phyloP scores from a whole-genome alignment of 2,888 invertebrate species.

The Prosopocoilus inquinatus region DNA sequence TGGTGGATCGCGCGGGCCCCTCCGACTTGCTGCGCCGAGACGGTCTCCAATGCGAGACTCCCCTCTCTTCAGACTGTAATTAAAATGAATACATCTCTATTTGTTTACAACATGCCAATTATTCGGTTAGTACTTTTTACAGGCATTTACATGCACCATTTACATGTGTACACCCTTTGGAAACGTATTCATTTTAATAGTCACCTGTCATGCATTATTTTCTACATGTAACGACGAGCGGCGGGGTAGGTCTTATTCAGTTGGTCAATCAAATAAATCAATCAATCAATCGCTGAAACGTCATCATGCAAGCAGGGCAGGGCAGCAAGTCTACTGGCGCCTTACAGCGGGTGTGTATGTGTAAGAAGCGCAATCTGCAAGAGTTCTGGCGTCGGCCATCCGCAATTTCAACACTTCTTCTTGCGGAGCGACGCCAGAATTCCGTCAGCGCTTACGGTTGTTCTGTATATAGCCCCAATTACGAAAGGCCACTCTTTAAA shows the following conservation, averaged over 20 bases:
- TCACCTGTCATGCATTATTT: constrained; percentile 34
- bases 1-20: constrained; percentile 58
- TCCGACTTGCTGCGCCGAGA: constrained; percentile 78
- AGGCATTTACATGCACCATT: constrained; percentile 28
- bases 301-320: constrained; percentile 31
- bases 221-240: constrained; percentile 8
- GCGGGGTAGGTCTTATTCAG: constrained; percentile 14
- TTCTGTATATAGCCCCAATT: constrained; percentile 33
- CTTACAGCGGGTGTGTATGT: constrained; percentile 20
- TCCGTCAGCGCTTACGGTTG: constrained; percentile 26
- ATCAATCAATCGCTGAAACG: constrained; percentile 9
- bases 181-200: constrained; percentile 50
- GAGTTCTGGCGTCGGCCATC: neutral
- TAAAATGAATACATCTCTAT: constrained; percentile 51
- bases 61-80: constrained; percentile 70
- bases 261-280: constrained; percentile 20
- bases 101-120: constrained; percentile 26
- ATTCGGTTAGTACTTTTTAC: constrained; percentile 21
- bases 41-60: constrained; percentile 56
- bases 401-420: neutral
- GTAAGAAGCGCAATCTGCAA: neutral
- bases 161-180: constrained; percentile 32
- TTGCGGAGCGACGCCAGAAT: neutral
- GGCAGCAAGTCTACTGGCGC: constrained; percentile 35
- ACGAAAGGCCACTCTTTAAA: constrained; percentile 7